phyloP scores from a whole-genome alignment of 2,888 invertebrate species.

The Tetragnatha montana region DNA sequence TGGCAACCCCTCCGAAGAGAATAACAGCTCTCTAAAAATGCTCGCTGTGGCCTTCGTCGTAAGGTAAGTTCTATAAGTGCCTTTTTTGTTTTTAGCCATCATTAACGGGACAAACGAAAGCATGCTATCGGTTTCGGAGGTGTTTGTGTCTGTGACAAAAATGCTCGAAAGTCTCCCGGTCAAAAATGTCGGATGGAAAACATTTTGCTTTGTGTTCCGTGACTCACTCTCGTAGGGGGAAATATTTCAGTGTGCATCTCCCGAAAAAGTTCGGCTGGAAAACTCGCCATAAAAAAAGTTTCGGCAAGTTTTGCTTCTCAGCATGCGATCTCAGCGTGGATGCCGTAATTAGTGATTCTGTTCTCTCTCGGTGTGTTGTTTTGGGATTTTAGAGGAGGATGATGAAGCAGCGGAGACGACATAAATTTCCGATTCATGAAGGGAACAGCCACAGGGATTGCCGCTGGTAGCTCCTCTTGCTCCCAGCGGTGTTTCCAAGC shows the following conservation, averaged over 20 bases:
- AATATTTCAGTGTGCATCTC: conserved; percentile 59
- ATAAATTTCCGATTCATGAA: conserved; percentile 70
- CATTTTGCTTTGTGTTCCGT: conserved; percentile 70
- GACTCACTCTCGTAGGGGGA: conserved; percentile 52
- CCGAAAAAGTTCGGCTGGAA: conserved; percentile 61
- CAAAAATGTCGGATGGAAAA: conserved; percentile 60
- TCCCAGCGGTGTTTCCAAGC: conserved; percentile 69
- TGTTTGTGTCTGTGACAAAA: conserved; percentile 8
- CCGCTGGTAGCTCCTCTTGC: conserved; percentile 68
- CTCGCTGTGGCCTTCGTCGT: conserved; percentile 64
- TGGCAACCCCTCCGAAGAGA: conserved; percentile 65
- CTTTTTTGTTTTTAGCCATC: conserved; percentile 64
- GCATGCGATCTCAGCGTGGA: conserved; percentile 12
- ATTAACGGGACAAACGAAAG: conserved; percentile 63
- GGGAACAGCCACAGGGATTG: conserved; percentile 70
- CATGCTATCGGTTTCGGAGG: conserved; percentile 21
- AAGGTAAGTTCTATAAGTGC: conserved; percentile 68
- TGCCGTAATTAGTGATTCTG: conserved; percentile 25
- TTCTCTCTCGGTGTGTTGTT: conserved; percentile 10
- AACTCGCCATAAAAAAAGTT: conserved; percentile 43
- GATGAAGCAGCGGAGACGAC: conserved; percentile 47
- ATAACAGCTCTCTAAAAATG: conserved; percentile 71
- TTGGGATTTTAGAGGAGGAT: conserved; percentile 24
- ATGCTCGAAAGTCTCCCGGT: conserved; percentile 28
- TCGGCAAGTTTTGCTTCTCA: conserved; percentile 11